A percentile compares a stretch with the other conserved stretches of the same genome.
These are phyloP conservation scores for Heteromyza rotundicornis DNA, from an alignment of 2,888 invertebrate genomes.

Conservation along the genomic window DNA sequence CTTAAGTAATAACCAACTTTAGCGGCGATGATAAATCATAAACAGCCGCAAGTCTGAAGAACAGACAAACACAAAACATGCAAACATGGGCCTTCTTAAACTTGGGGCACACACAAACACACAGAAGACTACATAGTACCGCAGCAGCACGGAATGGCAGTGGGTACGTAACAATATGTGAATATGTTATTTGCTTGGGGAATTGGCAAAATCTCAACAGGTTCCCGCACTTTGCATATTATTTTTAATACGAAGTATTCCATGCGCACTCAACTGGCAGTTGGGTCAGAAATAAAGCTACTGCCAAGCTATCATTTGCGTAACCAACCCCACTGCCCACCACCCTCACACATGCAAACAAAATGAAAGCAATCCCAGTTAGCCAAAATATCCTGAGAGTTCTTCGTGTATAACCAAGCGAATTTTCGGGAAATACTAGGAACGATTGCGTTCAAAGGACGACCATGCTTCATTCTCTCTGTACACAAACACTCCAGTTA, in stretches of 20 bases:
- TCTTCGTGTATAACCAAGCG: too few species aligned
- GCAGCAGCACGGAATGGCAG: conserved; percentile 9
- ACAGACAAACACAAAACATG: conserved; percentile 6
- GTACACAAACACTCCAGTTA: too few species aligned
- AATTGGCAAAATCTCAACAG: conserved; percentile 61
- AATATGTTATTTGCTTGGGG: conserved; percentile 60
- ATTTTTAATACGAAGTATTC: conserved; percentile 46
- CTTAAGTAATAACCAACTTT: conserved; percentile 52
- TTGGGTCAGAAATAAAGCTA: conserved; percentile 1
- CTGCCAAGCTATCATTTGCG: too few species aligned
- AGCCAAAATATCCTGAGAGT: too few species aligned
- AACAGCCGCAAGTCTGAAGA: conserved; percentile 35
- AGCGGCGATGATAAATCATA: conserved; percentile 57
- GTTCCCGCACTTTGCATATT: conserved; percentile 59
- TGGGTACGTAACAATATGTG: conserved; percentile 49
- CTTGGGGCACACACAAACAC: conserved; percentile 20
- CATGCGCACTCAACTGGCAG: conserved; percentile 30
- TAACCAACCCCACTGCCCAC: too few species aligned
- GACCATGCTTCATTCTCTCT: too few species aligned
- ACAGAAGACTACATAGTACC: too few species aligned
- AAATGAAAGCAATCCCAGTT: too few species aligned
- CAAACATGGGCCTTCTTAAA: conserved; percentile 5
- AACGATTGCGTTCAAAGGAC: too few species aligned
- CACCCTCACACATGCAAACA: too few species aligned
- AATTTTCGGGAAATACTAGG: too few species aligned